Conservation (phyloP, 37 sponge, comb jelly and placozoan genomes). For the Haliclona indistincta region DNA sequence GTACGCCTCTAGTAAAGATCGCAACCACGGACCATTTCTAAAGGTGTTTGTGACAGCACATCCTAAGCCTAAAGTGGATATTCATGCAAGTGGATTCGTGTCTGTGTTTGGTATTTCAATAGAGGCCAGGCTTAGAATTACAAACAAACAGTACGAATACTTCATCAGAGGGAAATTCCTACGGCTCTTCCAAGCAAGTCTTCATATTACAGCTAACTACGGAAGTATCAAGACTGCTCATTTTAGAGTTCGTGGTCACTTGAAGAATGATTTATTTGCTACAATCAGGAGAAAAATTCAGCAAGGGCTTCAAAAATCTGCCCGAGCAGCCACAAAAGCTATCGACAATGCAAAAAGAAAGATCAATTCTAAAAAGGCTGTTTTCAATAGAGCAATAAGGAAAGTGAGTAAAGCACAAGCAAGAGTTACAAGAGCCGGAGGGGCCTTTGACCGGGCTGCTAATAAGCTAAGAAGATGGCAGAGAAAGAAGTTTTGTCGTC, state of each 20-base stretch:
- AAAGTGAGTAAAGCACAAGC: not conserved
- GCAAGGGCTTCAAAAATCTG: too few species aligned
- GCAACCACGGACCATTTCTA: not conserved
- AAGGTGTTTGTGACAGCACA: too few species aligned
- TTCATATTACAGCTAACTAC: too few species aligned
- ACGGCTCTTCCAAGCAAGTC: too few species aligned
- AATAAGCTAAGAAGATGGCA: not conserved
- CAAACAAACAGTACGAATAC: not conserved
- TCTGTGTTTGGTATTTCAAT: not conserved
- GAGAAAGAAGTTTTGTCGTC: not conserved
- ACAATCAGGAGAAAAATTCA: too few species aligned
- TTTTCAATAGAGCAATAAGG: not conserved
- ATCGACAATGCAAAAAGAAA: too few species aligned
- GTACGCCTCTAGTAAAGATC: not conserved
- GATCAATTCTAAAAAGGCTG: too few species aligned
- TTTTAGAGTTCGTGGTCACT: too few species aligned
- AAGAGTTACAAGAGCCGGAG: not conserved
- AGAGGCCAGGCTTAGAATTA: not conserved
- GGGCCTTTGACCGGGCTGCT: not conserved
- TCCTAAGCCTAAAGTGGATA: too few species aligned
- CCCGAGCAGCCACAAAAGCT: too few species aligned
- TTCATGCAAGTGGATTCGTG: constrained; percentile 15
- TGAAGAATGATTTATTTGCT: too few species aligned
- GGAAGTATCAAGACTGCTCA: too few species aligned
- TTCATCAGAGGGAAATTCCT: not conserved